phyloP scores from a whole-genome alignment of 1,140 invertebrate genomes.

The Atopsyche davidsoni region DNA sequence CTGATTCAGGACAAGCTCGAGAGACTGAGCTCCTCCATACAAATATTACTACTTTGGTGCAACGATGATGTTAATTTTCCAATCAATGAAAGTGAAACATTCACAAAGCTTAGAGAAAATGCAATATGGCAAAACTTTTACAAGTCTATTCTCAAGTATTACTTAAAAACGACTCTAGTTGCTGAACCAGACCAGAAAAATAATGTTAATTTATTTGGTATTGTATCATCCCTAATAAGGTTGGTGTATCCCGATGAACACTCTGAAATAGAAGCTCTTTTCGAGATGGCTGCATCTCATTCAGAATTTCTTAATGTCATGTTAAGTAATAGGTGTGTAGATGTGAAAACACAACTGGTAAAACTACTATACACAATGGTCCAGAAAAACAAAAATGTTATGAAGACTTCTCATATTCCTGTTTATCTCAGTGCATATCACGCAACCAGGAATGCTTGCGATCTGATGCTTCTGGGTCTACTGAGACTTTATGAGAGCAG shows the following conservation, averaged over 20 bases:
- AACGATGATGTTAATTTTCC: slow-evolving; percentile 34
- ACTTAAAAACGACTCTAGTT: slow-evolving; percentile 49
- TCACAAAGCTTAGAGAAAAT: slow-evolving; percentile 47
- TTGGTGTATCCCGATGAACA: slow-evolving; percentile 48
- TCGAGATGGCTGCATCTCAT: slow-evolving; percentile 69
- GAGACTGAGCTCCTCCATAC: slow-evolving; percentile 41
- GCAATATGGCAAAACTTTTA: slow-evolving; percentile 60
- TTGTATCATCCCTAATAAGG: slow-evolving; percentile 52
- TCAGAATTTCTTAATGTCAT: slow-evolving; percentile 66
- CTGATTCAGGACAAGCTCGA: slow-evolving; percentile 38
- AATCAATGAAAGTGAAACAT: slow-evolving; percentile 36
- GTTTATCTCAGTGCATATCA: slow-evolving; percentile 66
- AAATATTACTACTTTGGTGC: slow-evolving; percentile 34
- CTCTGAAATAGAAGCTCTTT: slow-evolving; percentile 51
- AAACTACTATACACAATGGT: slow-evolving; percentile 56
- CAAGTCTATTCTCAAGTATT: slow-evolving; percentile 57
- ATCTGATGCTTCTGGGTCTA: slow-evolving; percentile 58
- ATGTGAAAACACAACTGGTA: slow-evolving; percentile 53
- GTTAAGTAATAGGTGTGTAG: slow-evolving; percentile 46
- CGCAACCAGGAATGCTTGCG: slow-evolving; percentile 56
- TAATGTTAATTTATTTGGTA: slow-evolving; percentile 41
- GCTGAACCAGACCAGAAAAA: slow-evolving; percentile 28
- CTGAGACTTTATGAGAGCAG: slow-evolving; percentile 58
- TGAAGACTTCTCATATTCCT: slow-evolving; percentile 59
- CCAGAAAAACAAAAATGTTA: slow-evolving; percentile 53